Conservation (phyloP, 2,888 invertebrate genomes). For the Metopia argyrocephala region DNA sequence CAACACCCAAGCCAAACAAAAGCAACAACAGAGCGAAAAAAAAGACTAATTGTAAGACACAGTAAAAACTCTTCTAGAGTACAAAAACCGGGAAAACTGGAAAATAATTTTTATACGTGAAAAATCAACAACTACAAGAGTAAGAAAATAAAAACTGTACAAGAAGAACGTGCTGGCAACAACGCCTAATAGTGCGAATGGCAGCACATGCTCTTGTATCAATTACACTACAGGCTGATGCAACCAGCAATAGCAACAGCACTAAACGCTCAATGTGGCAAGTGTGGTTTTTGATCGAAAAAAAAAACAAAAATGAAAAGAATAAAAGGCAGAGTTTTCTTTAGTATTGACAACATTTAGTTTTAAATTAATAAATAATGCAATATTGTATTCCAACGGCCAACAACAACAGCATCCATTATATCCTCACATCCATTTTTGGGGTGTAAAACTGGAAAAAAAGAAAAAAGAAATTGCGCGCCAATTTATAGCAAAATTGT, state of each 20-base stretch:
- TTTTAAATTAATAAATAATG: constrained; percentile 58
- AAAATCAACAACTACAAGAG: constrained; percentile 14
- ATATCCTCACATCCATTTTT: constrained; percentile 22
- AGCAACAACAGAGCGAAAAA: constrained; percentile 17
- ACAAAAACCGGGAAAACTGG: constrained; percentile 64
- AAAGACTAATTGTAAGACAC: constrained; percentile 11
- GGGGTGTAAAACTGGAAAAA: constrained; percentile 3
- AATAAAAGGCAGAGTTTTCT: constrained; percentile 23
- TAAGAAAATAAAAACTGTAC: constrained; percentile 41
- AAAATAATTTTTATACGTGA: constrained; percentile 43
- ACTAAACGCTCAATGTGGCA: constrained; percentile 39
- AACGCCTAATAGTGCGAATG: constrained; percentile 61
- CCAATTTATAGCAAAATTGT: constrained; percentile 45
- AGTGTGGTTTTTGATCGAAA: constrained; percentile 57
- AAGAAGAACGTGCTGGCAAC: constrained; percentile 62
- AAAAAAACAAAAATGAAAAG: constrained; percentile 6
- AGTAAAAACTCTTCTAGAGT: constrained; percentile 46
- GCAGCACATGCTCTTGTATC: constrained; percentile 53
- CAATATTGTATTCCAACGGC: constrained; percentile 41
- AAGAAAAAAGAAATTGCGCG: constrained; percentile 51
- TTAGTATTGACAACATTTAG: constrained; percentile 50
- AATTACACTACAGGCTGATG: background rate
- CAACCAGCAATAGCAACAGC: background rate
- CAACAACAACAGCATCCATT: constrained; percentile 18
- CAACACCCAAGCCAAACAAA: constrained; percentile 41